These are phyloP conservation scores for Caenorhabditis zanzibari DNA, from an alignment of 2,888 invertebrate species.

Conservation along the genomic window DNA sequence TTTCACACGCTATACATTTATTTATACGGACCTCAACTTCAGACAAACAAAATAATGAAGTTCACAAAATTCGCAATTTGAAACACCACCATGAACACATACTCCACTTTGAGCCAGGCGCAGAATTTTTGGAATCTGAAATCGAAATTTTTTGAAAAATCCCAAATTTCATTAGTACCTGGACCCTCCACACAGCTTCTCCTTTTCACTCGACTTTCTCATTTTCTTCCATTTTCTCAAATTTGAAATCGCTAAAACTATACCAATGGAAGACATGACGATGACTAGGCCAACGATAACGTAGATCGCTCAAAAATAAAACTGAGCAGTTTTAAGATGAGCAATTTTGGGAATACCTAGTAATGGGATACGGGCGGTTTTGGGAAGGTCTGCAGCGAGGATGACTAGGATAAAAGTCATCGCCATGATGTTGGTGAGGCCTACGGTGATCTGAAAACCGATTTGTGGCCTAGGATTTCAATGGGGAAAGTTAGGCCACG, in stretches of 20 bases:
- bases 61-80: constrained; percentile 50
- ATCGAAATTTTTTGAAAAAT: background rate
- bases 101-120: constrained; percentile 14
- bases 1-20: too few relatives aligned
- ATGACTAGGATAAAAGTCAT: constrained; percentile 67
- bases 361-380: constrained; percentile 44
- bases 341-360: background rate
- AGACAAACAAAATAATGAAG: constrained; percentile 44
- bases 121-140: constrained; percentile 9
- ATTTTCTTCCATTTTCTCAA: background rate
- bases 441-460: constrained; percentile 57
- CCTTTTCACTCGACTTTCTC: background rate
- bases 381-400: constrained; percentile 60
- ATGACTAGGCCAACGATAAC: constrained; percentile 45
- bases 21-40: too few relatives aligned
- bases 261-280: constrained; percentile 36
- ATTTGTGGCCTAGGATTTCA: too few relatives aligned
- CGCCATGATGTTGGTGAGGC: constrained; percentile 64
- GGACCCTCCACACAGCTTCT: background rate
- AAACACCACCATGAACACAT: constrained; percentile 43
- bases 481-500: background rate
- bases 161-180: background rate
- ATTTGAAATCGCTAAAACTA: constrained; percentile 1
- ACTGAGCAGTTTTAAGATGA: background rate
- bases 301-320: constrained; percentile 36